Base-by-base conservation (phyloP, 1,140 invertebrate species). In the Drosophila virilis region DNA sequence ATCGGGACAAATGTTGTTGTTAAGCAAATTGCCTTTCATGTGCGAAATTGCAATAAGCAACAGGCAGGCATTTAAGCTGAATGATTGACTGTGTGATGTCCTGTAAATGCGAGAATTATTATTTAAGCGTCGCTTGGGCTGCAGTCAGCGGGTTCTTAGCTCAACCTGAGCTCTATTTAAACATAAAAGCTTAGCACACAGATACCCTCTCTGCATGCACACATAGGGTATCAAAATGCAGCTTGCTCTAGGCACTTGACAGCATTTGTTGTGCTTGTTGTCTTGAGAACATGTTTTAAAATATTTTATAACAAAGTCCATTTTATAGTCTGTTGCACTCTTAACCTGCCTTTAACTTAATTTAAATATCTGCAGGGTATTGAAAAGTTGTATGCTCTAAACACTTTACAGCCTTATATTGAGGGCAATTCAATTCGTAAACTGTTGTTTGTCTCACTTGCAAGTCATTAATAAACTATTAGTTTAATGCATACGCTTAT, bases 1-100 rank as follows among this genome's bases (percentile, higher is more conserved):
- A 32, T 32, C n/a, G 35, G n/a, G 13, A 51, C 45, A 60, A 50
- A 40, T 74, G 50, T 50, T 74, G 58, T 70, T 70, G 66, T 32
- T 60, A 50, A 74, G 52, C 59, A 74, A 74, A 70, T 74, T 70
- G 71, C 57, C 65, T 69, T 69, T 61, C 50, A 74, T 69, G 65
- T 70, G 58, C 57, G 59, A 70, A 70, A 68, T 55, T 68, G 55
- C 48, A 60, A 55, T 54, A 60, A 46, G 35, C 32, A 71, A 45
- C n/a, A 15, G 1, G 13, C 7, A 55, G 15, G 10, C 33, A 10
- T 17, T 17, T 17, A 17, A 17, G 17, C 17, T 17, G 17, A 1
- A 17, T 37, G 17, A 8, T 9, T n/a, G 15, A 46, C 32, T 13
- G 4, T 35, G 1, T 10, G 38, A 52, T 62, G 22, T 40, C 9